A percentile compares a stretch with the other conserved stretches of the same genome.
These are phyloP conservation scores for Scaptodrosophila lebanonensis DNA, from an alignment of 1,140 invertebrate genomes.

Conservation along the genomic window DNA sequence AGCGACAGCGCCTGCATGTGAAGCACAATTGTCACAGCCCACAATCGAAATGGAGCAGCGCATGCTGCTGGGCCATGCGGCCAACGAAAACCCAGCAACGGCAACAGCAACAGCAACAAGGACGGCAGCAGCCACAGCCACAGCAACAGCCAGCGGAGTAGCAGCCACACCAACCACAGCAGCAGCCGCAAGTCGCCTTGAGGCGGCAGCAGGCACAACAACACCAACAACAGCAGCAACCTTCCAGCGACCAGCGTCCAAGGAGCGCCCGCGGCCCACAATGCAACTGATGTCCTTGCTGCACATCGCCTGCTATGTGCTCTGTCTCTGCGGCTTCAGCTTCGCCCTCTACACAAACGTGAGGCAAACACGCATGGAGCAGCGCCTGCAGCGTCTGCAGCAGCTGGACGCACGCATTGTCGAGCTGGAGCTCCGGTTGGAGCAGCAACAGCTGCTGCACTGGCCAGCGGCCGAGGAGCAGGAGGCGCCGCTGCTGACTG, in stretches of 20 bases:
- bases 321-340: constrained; percentile 70
- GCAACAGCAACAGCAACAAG: constrained; percentile 18
- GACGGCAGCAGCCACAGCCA: constrained; percentile 12
- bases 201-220: constrained; percentile 31
- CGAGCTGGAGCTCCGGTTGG: constrained; percentile 61
- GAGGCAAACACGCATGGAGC: constrained; percentile 66
- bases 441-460: constrained; percentile 58
- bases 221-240: constrained; percentile 20
- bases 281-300: constrained; percentile 58
- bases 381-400: constrained; percentile 59
- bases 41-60: constrained; percentile 38
- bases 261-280: constrained; percentile 43
- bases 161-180: constrained; percentile 14
- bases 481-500: constrained; percentile 5
- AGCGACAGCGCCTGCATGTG: no score
- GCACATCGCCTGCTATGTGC: constrained; percentile 67
- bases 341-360: constrained; percentile 68
- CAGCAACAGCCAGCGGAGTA: constrained; percentile 31
- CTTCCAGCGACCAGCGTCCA: constrained; percentile 24
- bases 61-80: constrained; percentile 44
- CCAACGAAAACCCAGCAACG: constrained; percentile 10
- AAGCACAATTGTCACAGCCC: no score
- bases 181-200: constrained; percentile 42
- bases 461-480: constrained; percentile 39
- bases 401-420: constrained; percentile 70